A percentile compares a stretch with the other conserved stretches of the same genome.
Evolutionary conservation across 2,113 vertebrate genomes (phyloP).

Genomic region (Ictalurus furcatus): DNA sequence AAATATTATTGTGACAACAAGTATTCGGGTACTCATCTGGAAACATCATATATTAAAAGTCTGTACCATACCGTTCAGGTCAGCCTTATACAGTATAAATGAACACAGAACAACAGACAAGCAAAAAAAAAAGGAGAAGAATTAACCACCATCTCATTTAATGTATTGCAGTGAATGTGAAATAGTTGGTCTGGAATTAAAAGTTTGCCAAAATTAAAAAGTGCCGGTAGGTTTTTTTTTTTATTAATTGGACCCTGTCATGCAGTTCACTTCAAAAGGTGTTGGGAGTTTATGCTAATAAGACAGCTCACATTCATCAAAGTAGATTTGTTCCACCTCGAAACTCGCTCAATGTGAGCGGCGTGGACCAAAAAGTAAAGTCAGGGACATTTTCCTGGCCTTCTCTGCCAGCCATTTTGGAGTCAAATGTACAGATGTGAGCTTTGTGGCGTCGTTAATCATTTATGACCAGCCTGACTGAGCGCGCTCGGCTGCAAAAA

Average conservation of each 20-base stretch:
- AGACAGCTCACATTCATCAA: not conserved
- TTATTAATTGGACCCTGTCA: not conserved
- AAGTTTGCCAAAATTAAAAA: not conserved
- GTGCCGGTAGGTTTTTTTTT: no score
- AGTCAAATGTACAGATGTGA: conserved; percentile 7
- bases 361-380: not conserved
- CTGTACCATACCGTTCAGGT: not conserved
- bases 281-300: not conserved
- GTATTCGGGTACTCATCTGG: not conserved
- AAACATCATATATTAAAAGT: not conserved
- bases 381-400: not conserved
- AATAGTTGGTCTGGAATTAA: not conserved
- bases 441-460: conserved; percentile 22
- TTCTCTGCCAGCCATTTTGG: conserved; percentile 12
- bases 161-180: not conserved
- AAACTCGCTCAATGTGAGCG: not conserved
- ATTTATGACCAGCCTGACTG: conserved; percentile 20
- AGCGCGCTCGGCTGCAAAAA: not conserved
- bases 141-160: not conserved
- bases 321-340: not conserved
- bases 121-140: not conserved
- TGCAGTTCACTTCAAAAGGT: not conserved
- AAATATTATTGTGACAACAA: not conserved
- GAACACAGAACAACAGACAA: not conserved
- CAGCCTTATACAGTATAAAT: not conserved